These are phyloP conservation scores for Alectura lathami DNA, from an alignment of 2,113 vertebrate species.

Conservation along the genomic window DNA sequence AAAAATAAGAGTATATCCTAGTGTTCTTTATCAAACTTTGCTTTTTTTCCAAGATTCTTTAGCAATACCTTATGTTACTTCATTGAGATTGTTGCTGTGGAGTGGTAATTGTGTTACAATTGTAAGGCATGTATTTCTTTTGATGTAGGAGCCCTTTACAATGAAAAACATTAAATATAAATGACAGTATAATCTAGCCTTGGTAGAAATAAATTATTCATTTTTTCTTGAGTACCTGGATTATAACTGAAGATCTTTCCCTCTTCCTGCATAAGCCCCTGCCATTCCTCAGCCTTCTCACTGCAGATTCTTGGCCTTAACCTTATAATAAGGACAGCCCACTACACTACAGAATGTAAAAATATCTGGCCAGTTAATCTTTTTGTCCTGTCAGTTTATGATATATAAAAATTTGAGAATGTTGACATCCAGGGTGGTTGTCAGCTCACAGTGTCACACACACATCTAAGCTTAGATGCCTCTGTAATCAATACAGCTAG, in stretches of 20 bases:
- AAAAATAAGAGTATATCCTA: constrained; percentile 27
- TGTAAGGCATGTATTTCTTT: neutral
- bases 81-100: neutral
- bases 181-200: constrained; percentile 10
- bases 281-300: neutral
- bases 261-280: neutral
- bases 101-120: constrained; percentile 23
- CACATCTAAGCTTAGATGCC: neutral
- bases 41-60: constrained; percentile 3
- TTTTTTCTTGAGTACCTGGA: neutral
- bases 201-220: constrained; percentile 14
- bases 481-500: neutral
- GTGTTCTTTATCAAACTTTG: neutral
- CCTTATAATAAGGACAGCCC: neutral
- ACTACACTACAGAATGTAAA: constrained; percentile 14
- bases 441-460: rapidly evolving
- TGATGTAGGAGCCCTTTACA: neutral
- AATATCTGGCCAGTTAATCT: neutral
- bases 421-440: neutral
- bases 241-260: neutral
- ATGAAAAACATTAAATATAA: constrained; percentile 28
- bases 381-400: constrained; percentile 19
- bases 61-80: neutral
- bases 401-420: neutral
- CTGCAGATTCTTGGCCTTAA: neutral